Conservation (phyloP, 2,113 vertebrate species). For the Triplophysa dalaica region DNA sequence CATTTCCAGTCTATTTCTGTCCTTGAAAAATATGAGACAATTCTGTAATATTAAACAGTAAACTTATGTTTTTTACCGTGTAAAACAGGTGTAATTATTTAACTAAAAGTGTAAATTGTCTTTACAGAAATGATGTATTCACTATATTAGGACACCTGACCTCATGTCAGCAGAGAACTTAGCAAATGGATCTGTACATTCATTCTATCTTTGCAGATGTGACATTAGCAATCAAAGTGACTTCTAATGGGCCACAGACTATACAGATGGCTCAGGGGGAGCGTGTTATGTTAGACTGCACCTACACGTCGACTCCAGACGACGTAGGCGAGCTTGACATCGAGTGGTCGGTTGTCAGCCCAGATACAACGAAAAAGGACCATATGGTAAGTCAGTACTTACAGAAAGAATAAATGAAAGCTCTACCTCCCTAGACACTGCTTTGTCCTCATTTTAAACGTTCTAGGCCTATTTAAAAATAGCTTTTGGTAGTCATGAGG, state of each 20-base stretch:
- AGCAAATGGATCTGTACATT: background rate
- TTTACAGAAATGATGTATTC: background rate
- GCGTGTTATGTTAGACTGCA: slow-evolving; percentile 77
- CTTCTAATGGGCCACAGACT: slow-evolving; percentile 66
- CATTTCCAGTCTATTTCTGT: no score
- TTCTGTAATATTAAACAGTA: no score
- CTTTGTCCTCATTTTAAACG: no score
- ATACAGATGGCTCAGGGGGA: slow-evolving; percentile 80
- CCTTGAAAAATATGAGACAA: no score
- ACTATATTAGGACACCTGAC: background rate
- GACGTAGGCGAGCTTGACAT: slow-evolving; percentile 82
- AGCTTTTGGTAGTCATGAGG: no score
- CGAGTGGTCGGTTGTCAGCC: slow-evolving; percentile 84
- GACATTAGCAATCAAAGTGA: slow-evolving; percentile 62
- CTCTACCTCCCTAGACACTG: background rate
- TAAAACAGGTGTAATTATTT: no score
- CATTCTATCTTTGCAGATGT: slow-evolving; percentile 38
- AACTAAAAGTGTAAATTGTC: background rate
- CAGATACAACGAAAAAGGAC: slow-evolving; percentile 76
- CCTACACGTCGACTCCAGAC: slow-evolving; percentile 70
- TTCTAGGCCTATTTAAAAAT: no score
- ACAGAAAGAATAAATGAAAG: background rate
- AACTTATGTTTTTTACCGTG: no score
- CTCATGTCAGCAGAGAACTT: background rate
- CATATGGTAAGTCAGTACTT: slow-evolving; percentile 55